phyloP scores from a whole-genome alignment of 2,113 vertebrate genomes.

The Cardinalis cardinalis region DNA sequence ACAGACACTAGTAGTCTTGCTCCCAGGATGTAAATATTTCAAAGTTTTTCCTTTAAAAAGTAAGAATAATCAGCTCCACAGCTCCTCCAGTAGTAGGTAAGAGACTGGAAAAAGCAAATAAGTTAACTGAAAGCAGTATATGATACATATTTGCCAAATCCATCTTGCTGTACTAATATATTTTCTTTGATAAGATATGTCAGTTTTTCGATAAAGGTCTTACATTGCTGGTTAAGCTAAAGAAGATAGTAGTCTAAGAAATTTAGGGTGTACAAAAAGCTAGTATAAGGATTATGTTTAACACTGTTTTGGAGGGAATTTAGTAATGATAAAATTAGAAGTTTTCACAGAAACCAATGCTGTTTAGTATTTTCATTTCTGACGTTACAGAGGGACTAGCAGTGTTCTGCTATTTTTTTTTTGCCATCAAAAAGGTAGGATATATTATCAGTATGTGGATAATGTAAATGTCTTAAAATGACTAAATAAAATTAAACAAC shows the following conservation, averaged over 20 bases:
- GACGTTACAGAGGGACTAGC: neutral
- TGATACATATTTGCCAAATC: neutral
- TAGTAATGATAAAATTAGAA: neutral
- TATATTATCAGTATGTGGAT: neutral
- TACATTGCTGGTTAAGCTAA: neutral
- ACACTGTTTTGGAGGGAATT: neutral
- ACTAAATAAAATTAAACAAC: neutral
- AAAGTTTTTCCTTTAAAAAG: neutral
- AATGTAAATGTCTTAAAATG: neutral
- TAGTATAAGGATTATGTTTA: neutral
- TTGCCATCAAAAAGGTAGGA: accelerated
- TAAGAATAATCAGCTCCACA: neutral
- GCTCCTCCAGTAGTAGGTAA: neutral
- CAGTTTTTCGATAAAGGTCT: neutral
- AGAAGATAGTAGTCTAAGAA: neutral
- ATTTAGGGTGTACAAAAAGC: neutral
- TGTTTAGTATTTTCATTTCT: neutral
- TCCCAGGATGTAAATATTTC: neutral
- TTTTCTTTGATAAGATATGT: neutral
- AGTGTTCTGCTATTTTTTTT: neutral
- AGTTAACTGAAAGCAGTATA: neutral
- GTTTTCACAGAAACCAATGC: neutral
- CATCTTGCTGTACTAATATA: neutral
- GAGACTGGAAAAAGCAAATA: neutral
- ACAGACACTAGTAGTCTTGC: neutral